Conservation (phyloP, 2,797 vertebrate species). For the Chlorospingus flavigularis region DNA sequence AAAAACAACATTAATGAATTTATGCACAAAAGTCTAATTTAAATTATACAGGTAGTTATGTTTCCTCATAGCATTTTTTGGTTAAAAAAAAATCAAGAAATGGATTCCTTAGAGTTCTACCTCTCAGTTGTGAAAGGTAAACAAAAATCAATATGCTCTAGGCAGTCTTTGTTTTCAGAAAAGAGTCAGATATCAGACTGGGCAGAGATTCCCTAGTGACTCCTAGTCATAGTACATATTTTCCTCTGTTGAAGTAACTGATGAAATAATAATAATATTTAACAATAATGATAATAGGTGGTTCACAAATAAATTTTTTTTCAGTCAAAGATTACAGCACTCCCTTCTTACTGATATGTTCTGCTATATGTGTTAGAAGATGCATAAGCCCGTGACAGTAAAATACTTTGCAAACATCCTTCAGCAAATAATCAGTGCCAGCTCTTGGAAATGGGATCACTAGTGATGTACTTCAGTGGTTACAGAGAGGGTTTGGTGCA, state of each 20-base stretch:
- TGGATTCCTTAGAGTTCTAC: not conserved
- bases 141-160: not conserved
- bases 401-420: not conserved
- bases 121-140: not conserved
- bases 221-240: not conserved
- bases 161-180: not conserved
- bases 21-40: not conserved
- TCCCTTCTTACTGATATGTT: not conserved
- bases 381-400: not conserved
- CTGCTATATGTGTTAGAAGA: not conserved
- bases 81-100: not conserved
- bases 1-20: not conserved
- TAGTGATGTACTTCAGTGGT: not conserved
- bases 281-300: not conserved
- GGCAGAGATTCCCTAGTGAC: not conserved
- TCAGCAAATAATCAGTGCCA: not conserved
- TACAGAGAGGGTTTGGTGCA: not conserved
- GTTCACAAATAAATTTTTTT: not conserved
- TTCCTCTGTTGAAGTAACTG: not conserved
- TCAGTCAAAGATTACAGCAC: not conserved
- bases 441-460: not conserved
- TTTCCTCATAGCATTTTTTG: not conserved
- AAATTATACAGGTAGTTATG: not conserved
- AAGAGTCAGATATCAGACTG: not conserved
- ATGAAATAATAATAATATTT: slow-evolving; percentile 11